Conservation (phyloP, 2,888 invertebrate genomes). For the Chalcis sispes region DNA sequence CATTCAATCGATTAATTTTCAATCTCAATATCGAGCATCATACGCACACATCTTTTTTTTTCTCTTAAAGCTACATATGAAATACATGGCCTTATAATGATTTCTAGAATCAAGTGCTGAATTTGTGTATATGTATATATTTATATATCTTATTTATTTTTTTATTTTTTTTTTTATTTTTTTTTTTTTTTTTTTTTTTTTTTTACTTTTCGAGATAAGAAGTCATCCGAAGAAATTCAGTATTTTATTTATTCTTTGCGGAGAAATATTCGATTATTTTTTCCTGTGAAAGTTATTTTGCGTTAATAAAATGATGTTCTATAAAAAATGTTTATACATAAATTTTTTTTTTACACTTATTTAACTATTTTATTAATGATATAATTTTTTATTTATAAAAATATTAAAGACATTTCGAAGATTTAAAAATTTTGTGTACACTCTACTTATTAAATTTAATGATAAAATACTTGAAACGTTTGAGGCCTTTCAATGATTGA, state of each 20-base stretch:
- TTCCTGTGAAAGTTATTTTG: neutral
- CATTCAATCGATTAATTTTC: neutral
- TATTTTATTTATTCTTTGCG: conserved; percentile 2
- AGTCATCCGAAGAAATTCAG: conserved; percentile 40
- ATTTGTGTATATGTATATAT: conserved; percentile 50
- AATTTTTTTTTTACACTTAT: neutral
- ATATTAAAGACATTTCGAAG: conserved; percentile 47
- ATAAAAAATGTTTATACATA: conserved; percentile 11
- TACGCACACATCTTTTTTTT: conserved; percentile 55
- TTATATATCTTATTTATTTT: too few species aligned
- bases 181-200: too few species aligned
- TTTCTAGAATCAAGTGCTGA: conserved; percentile 64
- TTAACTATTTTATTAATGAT: neutral
- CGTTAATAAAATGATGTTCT: neutral
- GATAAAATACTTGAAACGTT: conserved; percentile 11
- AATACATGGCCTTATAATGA: conserved; percentile 72
- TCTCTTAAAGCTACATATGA: conserved; percentile 69
- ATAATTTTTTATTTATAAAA: conserved; percentile 41
- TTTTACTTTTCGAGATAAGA: conserved; percentile 31
- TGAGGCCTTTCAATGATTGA: conserved; percentile 28
- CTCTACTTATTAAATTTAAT: conserved; percentile 20
- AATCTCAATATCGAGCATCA: conserved; percentile 42
- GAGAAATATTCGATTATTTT: conserved; percentile 1
- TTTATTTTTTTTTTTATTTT: too few species aligned
- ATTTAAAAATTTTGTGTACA: conserved; percentile 38